Percentiles rank a stretch among this genome's conserved stretches.
Evolutionary conservation across 2,113 vertebrate species (phyloP).

Genomic region (Dasyornis broadbenti): DNA sequence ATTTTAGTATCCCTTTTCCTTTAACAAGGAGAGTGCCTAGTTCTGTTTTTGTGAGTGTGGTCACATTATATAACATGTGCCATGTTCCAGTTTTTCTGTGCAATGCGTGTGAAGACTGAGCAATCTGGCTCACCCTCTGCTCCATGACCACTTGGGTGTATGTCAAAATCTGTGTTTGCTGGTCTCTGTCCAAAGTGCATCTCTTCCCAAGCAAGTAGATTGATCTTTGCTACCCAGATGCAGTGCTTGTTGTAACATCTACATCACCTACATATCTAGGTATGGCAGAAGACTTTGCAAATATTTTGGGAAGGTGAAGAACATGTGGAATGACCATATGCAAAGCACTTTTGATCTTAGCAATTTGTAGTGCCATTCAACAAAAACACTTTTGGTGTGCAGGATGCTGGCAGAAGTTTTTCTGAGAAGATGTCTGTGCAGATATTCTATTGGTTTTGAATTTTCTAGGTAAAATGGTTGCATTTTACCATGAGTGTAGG

Average conservation of each 20-base stretch:
- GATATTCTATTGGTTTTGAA: not conserved
- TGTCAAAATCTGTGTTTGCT: not conserved
- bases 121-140: constrained; percentile 31
- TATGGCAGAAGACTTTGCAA: not conserved
- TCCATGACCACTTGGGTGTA: not conserved
- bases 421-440: not conserved
- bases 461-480: not conserved
- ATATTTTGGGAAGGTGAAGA: not conserved
- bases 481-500: not conserved
- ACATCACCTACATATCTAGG: not conserved
- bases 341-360: not conserved
- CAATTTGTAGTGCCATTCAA: not conserved
- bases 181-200: not conserved
- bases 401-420: not conserved
- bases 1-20: not conserved
- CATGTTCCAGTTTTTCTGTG: not conserved
- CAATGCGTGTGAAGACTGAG: not conserved
- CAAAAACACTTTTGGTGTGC: not conserved
- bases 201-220: not conserved
- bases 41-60: not conserved
- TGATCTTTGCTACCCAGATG: not conserved
- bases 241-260: not conserved
- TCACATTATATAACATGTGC: not conserved
- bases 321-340: not conserved
- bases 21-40: not conserved